A percentile compares a stretch with the other conserved stretches of the same genome.
Conservation (phyloP, 2,888 invertebrate species). For the Amphipoea lucens region DNA sequence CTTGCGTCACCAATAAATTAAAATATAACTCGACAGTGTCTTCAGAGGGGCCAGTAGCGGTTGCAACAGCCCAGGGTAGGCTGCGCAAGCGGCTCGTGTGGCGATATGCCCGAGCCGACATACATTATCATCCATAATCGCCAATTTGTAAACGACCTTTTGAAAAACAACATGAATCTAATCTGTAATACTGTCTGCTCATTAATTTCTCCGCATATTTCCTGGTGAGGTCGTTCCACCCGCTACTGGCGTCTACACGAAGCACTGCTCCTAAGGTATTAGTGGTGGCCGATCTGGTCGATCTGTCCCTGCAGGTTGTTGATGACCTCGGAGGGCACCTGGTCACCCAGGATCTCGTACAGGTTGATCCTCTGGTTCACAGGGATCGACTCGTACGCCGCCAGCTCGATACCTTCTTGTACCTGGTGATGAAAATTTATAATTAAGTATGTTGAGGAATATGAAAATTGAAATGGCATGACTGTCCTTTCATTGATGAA, state of each 20-base stretch:
- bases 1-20: constrained; percentile 87
- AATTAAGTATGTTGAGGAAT: neutral
- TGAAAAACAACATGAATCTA: constrained; percentile 24
- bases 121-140: constrained; percentile 25
- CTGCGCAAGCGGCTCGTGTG: constrained; percentile 47
- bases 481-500: neutral
- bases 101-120: constrained; percentile 38
- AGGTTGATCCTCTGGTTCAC: constrained; percentile 95
- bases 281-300: constrained; percentile 93
- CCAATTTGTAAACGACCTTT: constrained; percentile 19
- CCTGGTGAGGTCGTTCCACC: constrained; percentile 13
- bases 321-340: constrained; percentile 96
- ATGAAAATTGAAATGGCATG: neutral
- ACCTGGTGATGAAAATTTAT: constrained; percentile 85
- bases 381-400: constrained; percentile 96
- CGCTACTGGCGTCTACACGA: constrained; percentile 58
- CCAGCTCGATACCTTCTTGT: constrained; percentile 96
- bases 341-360: constrained; percentile 95
- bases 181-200: constrained; percentile 9
- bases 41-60: constrained; percentile 67
- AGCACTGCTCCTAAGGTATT: constrained; percentile 50
- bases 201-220: neutral
- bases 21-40: constrained; percentile 70
- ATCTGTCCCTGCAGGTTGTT: constrained; percentile 96
- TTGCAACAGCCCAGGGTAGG: constrained; percentile 62